Evolutionary conservation across 2,888 invertebrate genomes (phyloP).

Genomic region (Crepidodera aurea): DNA sequence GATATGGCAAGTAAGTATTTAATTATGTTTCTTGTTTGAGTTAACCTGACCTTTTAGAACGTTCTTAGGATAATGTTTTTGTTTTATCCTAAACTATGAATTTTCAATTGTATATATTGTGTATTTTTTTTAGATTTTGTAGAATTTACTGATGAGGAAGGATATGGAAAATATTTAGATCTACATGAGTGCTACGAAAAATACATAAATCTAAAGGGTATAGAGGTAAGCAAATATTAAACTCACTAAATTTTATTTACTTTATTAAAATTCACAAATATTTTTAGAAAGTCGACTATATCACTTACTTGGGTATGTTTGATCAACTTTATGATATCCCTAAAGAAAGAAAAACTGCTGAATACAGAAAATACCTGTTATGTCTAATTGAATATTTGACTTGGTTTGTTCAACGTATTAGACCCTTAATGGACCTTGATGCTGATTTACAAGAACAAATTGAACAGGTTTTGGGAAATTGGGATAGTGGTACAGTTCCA

Average conservation of each 20-base stretch:
- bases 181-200: slow-evolving; percentile 96
- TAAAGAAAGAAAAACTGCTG: slow-evolving; percentile 87
- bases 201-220: slow-evolving; percentile 95
- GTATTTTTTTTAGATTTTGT: slow-evolving; percentile 70
- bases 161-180: slow-evolving; percentile 97
- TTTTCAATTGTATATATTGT: background rate
- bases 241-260: background rate
- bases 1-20: slow-evolving; percentile 74
- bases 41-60: too few relatives aligned
- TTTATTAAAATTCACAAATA: background rate
- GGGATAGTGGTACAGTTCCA: slow-evolving; percentile 89
- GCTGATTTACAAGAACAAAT: slow-evolving; percentile 80
- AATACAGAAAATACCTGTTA: slow-evolving; percentile 85
- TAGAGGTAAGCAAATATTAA: slow-evolving; percentile 71
- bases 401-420: slow-evolving; percentile 82
- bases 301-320: slow-evolving; percentile 91
- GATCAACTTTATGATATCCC: slow-evolving; percentile 97
- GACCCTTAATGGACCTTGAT: slow-evolving; percentile 85
- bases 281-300: slow-evolving; percentile 87
- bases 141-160: slow-evolving; percentile 99
- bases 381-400: slow-evolving; percentile 85
- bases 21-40: too few relatives aligned
- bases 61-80: too few relatives aligned
- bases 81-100: too few relatives aligned
- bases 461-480: slow-evolving; percentile 84